Conservation (phyloP, 2,888 invertebrate species). For the Cantharis nigra region DNA sequence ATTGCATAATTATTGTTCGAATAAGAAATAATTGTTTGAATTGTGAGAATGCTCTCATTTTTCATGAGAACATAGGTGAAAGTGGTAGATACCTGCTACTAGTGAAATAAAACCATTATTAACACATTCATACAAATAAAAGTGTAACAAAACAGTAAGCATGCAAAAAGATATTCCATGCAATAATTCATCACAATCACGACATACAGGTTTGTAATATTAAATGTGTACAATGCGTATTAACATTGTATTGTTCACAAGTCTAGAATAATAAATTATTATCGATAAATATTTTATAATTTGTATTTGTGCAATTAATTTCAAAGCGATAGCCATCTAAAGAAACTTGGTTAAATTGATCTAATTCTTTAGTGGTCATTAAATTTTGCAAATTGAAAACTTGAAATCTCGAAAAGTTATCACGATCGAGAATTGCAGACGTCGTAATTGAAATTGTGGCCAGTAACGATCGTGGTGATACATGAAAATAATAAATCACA, state of each 20-base stretch:
- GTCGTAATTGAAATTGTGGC: background rate
- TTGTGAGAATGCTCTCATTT: constrained; percentile 1
- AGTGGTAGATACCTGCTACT: background rate
- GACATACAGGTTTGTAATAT: background rate
- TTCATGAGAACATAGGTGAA: background rate
- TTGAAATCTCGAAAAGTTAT: background rate
- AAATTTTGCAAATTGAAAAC: background rate
- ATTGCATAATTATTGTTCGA: background rate
- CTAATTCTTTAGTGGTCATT: background rate
- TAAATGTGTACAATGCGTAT: background rate
- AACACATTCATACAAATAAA: background rate
- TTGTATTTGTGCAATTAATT: background rate
- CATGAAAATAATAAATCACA: constrained; percentile 17
- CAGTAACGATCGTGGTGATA: constrained; percentile 8
- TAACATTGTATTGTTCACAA: background rate
- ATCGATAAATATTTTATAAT: background rate
- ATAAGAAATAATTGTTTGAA: background rate
- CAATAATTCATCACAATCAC: background rate
- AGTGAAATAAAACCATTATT: background rate
- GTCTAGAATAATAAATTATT: background rate
- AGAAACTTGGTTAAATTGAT: background rate
- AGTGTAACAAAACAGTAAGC: background rate
- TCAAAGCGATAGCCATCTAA: background rate
- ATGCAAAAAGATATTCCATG: background rate
- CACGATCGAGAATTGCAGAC: background rate